A percentile compares a stretch with the other conserved stretches of the same genome.
phyloP scores from a whole-genome alignment of 2,113 vertebrate genomes.

The Penelope pileata region DNA sequence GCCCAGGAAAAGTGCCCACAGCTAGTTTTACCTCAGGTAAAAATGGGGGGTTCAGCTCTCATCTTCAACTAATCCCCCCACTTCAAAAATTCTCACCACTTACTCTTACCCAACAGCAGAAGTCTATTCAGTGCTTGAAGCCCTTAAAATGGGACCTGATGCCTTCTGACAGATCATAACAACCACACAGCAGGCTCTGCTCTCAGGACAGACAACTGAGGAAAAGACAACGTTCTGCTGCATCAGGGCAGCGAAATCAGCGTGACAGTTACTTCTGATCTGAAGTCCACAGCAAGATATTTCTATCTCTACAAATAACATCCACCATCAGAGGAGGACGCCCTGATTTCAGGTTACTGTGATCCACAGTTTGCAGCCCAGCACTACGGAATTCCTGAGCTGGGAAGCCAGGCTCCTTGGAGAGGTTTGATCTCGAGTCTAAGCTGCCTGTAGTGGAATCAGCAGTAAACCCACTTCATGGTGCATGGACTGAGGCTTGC shows the following conservation, averaged over 20 bases:
- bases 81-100: background rate
- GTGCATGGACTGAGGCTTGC: accelerated
- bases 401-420: background rate
- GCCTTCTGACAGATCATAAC: background rate
- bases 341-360: background rate
- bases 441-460: background rate
- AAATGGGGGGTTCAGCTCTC: too few species aligned
- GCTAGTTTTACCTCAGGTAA: background rate
- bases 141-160: background rate
- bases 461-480: background rate
- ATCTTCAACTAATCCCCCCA: background rate
- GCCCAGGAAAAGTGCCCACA: background rate
- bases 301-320: background rate
- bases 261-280: background rate
- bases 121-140: background rate
- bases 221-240: background rate
- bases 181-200: background rate
- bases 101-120: background rate
- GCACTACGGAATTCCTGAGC: background rate
- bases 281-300: background rate
- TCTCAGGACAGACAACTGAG: background rate
- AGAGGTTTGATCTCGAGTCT: background rate
- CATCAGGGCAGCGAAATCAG: background rate
- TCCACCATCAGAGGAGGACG: accelerated
- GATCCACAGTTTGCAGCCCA: background rate